These are phyloP conservation scores for Drosophila multiciliata DNA, from an alignment of 2,888 invertebrate species.

Conservation along the genomic window DNA sequence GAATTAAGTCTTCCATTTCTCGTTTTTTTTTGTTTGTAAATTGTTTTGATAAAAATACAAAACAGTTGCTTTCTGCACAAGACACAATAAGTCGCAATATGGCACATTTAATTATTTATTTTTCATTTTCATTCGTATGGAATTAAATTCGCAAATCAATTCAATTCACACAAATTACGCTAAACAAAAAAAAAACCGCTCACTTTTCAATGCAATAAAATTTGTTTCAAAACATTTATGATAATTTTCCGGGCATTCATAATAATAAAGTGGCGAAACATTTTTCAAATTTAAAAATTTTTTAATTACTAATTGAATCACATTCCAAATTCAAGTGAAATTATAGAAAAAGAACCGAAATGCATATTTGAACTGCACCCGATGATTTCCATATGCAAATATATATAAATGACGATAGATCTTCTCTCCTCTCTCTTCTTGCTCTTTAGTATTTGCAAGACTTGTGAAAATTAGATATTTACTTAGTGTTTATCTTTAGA, in stretches of 20 bases:
- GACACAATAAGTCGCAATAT: not conserved
- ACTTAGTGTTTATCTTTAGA: constrained; percentile 31
- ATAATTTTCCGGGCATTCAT: not conserved
- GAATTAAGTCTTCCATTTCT: not conserved
- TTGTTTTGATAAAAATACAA: not conserved
- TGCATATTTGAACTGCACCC: constrained; percentile 9
- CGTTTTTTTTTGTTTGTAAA: not conserved
- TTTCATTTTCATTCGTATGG: not conserved
- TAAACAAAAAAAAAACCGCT: not conserved
- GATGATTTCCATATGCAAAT: constrained; percentile 30
- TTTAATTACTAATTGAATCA: not conserved
- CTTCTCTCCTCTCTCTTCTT: constrained; percentile 7
- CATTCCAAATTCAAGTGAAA: constrained; percentile 2
- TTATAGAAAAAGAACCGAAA: constrained; percentile 8
- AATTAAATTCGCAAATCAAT: constrained; percentile 1
- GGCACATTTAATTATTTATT: constrained; percentile 1
- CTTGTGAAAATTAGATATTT: constrained; percentile 22
- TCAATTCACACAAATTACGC: not conserved
- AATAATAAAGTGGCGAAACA: not conserved
- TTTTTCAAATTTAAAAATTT: not conserved
- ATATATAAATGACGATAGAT: constrained; percentile 9
- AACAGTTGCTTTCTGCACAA: not conserved
- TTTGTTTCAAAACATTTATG: not conserved
- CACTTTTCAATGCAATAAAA: not conserved
- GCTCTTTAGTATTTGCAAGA: constrained; percentile 17